Evolutionary conservation across 2,113 vertebrate genomes (phyloP), one percentile per base, ranked within the genome.

Genomic region (Psittacara wagleri): DNA sequence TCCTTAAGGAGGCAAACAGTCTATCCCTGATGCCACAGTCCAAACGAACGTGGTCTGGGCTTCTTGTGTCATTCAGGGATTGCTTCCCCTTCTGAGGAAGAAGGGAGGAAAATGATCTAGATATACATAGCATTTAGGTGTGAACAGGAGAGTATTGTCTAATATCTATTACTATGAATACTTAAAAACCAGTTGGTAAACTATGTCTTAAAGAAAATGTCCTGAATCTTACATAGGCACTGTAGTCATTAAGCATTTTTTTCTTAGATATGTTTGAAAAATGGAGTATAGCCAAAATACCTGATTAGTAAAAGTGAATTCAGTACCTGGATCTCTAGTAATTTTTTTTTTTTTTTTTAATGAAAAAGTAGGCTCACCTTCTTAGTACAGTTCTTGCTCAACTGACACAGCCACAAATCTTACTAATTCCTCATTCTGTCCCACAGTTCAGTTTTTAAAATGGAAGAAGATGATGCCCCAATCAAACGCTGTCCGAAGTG

Each of bases 401-500:
- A 66, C 37, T 66, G 39, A 25, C 35, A 6, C 29, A 22, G 22
- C 48, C 19, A 31, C 13, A 3, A 10, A 49, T 39, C 29, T 73
- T 78, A 66, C 19, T 70, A 28, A 80, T 82, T 80, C 63, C 4
- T 39, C 8, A 16, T 7, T 93, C 2, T 96, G 13, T 88, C 73
- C 75, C 27, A 15, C 97, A 99, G 99, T 95, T 98, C 99, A 43
- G 98, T 98, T 85, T 99, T 99, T 95, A 99, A 99, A 96, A 98
- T 97, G 41, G 98, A 99, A 69, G 99, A 99, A 59, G 99, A 99
- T 5, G 98, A 99, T 3, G 99, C 98, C 7, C 99, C 99, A 4
- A 99, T 99, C 97, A 99, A 99, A 93, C 99, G 99, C 82, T 99
- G 99, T 94, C 99, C 99, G n/a, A 99, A 99, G 96, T 99, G 99